Percentiles rank a stretch among this genome's conserved stretches.
These are phyloP conservation scores for Pseudochirops cupreus DNA, from an alignment of 2,797 vertebrate genomes.

Conservation along the genomic window DNA sequence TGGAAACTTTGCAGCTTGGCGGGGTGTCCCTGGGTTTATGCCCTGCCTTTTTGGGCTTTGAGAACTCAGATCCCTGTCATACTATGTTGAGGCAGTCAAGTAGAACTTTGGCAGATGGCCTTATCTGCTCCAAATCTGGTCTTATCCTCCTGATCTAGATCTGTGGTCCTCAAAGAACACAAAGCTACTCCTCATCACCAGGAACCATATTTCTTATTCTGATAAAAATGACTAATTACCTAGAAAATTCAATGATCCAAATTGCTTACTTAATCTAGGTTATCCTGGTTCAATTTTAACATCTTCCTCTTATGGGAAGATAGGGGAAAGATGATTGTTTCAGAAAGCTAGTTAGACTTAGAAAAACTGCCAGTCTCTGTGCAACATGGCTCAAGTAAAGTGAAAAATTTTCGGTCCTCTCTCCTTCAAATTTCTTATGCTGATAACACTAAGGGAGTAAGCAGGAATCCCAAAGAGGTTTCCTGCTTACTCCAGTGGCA, in stretches of 20 bases:
- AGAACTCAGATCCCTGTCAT: background rate
- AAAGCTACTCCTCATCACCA: background rate
- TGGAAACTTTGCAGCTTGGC: background rate
- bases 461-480: constrained; percentile 28
- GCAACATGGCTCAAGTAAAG: constrained; percentile 21
- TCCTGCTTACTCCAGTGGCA: constrained; percentile 13
- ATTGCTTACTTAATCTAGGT: constrained; percentile 6
- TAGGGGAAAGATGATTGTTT: background rate
- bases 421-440: constrained; percentile 54
- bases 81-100: background rate
- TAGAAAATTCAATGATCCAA: background rate
- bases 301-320: constrained; percentile 27
- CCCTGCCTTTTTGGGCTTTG: background rate
- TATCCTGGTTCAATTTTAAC: background rate
- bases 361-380: constrained; percentile 28
- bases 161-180: background rate
- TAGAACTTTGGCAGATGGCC: background rate
- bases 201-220: background rate
- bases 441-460: constrained; percentile 40
- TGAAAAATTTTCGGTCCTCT: constrained; percentile 12
- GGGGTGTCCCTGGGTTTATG: background rate
- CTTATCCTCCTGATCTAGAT: background rate
- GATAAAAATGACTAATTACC: background rate
- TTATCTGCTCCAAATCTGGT: background rate
- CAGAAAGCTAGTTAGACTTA: background rate